Evolutionary conservation across 92 coral and sea anemone species (phyloP).

Genomic region (Pocillopora grandis): DNA sequence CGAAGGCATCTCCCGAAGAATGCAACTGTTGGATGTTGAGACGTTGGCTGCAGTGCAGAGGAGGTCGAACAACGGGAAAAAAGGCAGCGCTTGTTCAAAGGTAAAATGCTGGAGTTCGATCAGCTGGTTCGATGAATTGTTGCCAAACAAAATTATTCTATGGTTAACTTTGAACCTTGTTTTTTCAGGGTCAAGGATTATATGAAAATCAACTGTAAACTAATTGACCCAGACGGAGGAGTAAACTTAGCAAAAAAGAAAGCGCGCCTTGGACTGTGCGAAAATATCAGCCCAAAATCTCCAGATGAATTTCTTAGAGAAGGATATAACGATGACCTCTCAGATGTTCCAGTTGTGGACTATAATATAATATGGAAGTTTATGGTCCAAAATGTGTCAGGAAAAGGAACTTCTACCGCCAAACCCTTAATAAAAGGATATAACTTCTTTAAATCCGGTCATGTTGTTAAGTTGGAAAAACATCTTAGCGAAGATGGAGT

Average conservation of each 20-base stretch:
- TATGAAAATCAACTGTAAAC: conserved; percentile 50
- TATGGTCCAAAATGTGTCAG: conserved; percentile 53
- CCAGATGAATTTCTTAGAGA: conserved; percentile 51
- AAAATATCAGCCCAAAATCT: conserved; percentile 48
- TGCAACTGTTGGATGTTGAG: conserved; percentile 55
- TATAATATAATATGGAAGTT: conserved; percentile 58
- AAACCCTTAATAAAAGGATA: conserved; percentile 49
- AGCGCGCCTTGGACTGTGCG: conserved; percentile 61
- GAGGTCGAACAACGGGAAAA: conserved; percentile 55
- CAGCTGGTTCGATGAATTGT: conserved; percentile 18
- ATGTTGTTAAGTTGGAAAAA: conserved; percentile 59
- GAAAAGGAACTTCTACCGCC: conserved; percentile 53
- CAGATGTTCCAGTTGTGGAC: conserved; percentile 53
- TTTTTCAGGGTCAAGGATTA: conserved; percentile 55
- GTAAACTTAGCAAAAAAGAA: conserved; percentile 54
- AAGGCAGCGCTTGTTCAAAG: conserved; percentile 56
- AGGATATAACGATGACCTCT: conserved; percentile 49
- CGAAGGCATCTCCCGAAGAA: conserved; percentile 33
- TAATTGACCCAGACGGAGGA: conserved; percentile 61
- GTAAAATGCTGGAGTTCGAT: conserved; percentile 26
- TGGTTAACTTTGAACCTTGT: conserved; percentile 19
- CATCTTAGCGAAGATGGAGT: conserved; percentile 50
- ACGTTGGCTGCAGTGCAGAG: conserved; percentile 64
- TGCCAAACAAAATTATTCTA: conserved; percentile 19
- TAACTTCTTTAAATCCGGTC: conserved; percentile 56